Evolutionary conservation across 1,140 invertebrate species (phyloP).

Genomic region (Apis mellifera): Amel_HAv3.1 CM009938.2:8914001-8914500

Average conservation of each 20-base stretch:
- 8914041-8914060: conserved; percentile 69
- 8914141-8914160: conserved; percentile 63
- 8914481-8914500: background rate
- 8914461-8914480: background rate
- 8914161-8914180: conserved; percentile 72
- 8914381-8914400: background rate
- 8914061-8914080: conserved; percentile 59
- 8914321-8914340: background rate
- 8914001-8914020: conserved; percentile 53
- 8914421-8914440: conserved; percentile 25
- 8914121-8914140: background rate
- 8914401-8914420: too few species aligned
- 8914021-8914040: conserved; percentile 69
- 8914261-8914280: conserved; percentile 4
- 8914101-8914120: background rate
- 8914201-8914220: conserved; percentile 32
- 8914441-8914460: conserved; percentile 5
- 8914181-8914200: conserved; percentile 57
- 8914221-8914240: background rate
- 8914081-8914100: conserved; percentile 40
- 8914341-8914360: background rate
- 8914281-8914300: conserved; percentile 2
- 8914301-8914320: background rate
- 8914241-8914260: background rate
- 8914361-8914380: background rate